Base-by-base conservation (phyloP, 2,888 invertebrate species). In the Idaea dimidiata region DNA sequence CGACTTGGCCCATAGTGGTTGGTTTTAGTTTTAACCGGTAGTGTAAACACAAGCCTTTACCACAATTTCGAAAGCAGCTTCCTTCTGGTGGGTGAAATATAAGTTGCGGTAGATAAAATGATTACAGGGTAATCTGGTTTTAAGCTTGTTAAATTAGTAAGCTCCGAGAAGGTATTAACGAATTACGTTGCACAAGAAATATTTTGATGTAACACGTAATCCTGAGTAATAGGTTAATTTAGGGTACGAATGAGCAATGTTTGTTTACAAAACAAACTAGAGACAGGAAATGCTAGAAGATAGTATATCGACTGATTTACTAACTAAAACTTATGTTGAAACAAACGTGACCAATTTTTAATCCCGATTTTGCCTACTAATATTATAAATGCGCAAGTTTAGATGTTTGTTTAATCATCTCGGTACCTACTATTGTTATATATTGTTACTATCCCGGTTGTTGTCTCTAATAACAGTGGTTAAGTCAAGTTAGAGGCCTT, bases 81-180 rank as follows among this genome's bases (percentile, higher is more conserved):
- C 70, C 70, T 71, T 69, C 61, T 43, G 43, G 43, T 43, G 43
- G 43, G 43, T 43, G 43, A 43, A 43, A 43, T 43, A 43, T 68
- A 73, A 71, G 67, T 69, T 59, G 67, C 59, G 54, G 62, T 63
- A 73, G 80, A 79, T 81, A 78, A 78, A 74, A 74, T 72, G 77
- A 77, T 80, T 78, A 76, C 63, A 69, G 66, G 66, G 67, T 78
- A 78, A 80, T 78, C 78, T 72, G 66, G 69, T 66, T 71, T 24
- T 72, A 76, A 73, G 69, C 74, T 67, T 59, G 60, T 62, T 69
- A 64, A 59, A 66, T 66, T 65, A 62, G 58, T 32, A 58, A 43
- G 64, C 62, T 43, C 43, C 43, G 43, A 65, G 56, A 57, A 59
- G 64, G 63, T n/a, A 64, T 62, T 62, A 61, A 59, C 43, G 43